phyloP scores from a whole-genome alignment of 2,888 invertebrate genomes.

The Villa cingulata region DNA sequence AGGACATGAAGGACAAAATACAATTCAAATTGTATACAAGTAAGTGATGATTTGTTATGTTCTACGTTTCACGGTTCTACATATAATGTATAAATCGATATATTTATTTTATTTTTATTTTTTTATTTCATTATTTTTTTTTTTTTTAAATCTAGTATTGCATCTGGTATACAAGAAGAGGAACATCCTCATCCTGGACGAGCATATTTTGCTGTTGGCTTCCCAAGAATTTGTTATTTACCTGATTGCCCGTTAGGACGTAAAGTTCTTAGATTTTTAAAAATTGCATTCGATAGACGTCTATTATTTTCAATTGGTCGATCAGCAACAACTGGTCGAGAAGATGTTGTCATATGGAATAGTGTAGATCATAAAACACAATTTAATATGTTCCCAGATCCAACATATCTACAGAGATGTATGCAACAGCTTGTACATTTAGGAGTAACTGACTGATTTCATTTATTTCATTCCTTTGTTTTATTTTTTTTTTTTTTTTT shows the following conservation, averaged over 20 bases:
- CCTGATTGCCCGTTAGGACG: slow-evolving; percentile 73
- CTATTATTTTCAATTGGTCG: slow-evolving; percentile 74
- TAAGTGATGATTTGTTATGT: slow-evolving; percentile 39
- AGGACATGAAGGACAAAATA: slow-evolving; percentile 47
- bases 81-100: neutral
- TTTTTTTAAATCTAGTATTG: slow-evolving; percentile 58
- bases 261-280: slow-evolving; percentile 59
- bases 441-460: slow-evolving; percentile 36
- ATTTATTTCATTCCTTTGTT: too few species aligned
- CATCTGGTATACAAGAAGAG: slow-evolving; percentile 67
- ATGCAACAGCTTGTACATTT: slow-evolving; percentile 37
- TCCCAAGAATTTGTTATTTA: slow-evolving; percentile 67
- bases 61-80: too few species aligned
- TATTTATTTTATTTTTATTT: neutral
- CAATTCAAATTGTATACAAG: slow-evolving; percentile 74
- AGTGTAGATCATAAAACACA: slow-evolving; percentile 78
- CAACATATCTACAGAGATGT: slow-evolving; percentile 52
- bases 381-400: slow-evolving; percentile 63
- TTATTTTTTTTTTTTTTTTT: too few species aligned
- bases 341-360: slow-evolving; percentile 87
- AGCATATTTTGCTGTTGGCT: slow-evolving; percentile 79
- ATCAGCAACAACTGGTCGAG: slow-evolving; percentile 79
- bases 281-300: slow-evolving; percentile 71
- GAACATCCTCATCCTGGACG: slow-evolving; percentile 70
- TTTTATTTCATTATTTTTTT: slow-evolving; percentile 1